Evolutionary conservation across 2,113 vertebrate genomes (phyloP).

Genomic region (Theristicus caerulescens): DNA sequence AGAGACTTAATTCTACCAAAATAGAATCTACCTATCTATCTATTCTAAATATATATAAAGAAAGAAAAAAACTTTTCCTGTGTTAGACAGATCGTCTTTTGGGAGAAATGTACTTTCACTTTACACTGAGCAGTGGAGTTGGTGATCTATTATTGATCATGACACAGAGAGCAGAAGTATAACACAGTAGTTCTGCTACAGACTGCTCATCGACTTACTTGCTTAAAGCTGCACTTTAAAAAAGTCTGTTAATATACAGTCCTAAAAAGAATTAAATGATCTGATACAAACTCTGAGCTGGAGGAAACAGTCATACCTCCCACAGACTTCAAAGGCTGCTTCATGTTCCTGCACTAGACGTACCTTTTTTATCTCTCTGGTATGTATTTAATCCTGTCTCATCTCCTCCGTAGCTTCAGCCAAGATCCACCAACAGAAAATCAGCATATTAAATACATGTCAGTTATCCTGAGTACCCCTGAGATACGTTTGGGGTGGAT

Average conservation of each 20-base stretch:
- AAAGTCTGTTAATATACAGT: not conserved
- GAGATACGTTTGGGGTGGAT: not conserved
- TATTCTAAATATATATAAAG: not conserved
- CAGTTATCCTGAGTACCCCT: not conserved
- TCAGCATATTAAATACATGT: not conserved
- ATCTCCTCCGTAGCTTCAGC: not conserved
- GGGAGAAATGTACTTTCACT: not conserved
- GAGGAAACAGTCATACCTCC: conserved; percentile 17
- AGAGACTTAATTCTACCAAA: not conserved
- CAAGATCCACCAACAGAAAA: not conserved
- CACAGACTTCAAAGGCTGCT: conserved; percentile 46
- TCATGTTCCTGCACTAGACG: not conserved
- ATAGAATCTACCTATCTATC: not conserved
- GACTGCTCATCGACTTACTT: not conserved
- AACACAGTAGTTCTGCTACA: not conserved
- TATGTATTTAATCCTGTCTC: conserved; percentile 15
- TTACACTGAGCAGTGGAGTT: not conserved
- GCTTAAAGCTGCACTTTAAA: not conserved
- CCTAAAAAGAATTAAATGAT: not conserved
- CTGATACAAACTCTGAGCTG: conserved; percentile 26
- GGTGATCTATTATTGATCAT: conserved; percentile 16
- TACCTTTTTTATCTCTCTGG: conserved; percentile 14
- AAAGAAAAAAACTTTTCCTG: not conserved
- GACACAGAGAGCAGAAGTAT: not conserved
- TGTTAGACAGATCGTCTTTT: not conserved